Base-by-base conservation (phyloP, 1,140 invertebrate species). In the Phenacoccus solenopsis region DNA sequence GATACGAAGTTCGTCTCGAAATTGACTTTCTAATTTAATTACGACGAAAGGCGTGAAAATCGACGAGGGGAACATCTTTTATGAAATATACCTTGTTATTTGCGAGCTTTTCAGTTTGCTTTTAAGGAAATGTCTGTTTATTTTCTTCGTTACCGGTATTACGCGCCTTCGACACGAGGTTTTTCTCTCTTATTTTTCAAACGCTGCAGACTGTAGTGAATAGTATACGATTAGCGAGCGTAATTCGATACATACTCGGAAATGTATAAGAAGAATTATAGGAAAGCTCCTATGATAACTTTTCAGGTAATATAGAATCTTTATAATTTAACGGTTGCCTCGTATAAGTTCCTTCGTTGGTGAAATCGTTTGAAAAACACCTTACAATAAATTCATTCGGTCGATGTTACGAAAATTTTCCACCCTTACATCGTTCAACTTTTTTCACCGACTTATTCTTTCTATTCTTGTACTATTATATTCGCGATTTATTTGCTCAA, bases 1-100 rank as follows among this genome's bases (percentile, higher is more conserved):
- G 38, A 49, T n/a, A n/a, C n/a, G 38, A 49, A 49, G 38, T 49
- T 49, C 38, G 12, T 49, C 38, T 49, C 38, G 20, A 49, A 49
- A 49, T 49, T 49, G 38, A 49, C 38, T 49, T 49, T 49, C 38
- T 49, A 49, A 49, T 49, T 49, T 49, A 49, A 49, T 49, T 49
- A 49, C 38, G 16, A 16, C 12, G 20, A 10, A n/a, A 49, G 5
- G 38, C 38, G 38, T n/a, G 38, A 49, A 49, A 49, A 49, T 49
- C 38, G 16, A 49, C n/a, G 38, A n/a, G 38, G 38, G 38, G 2
- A 49, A 49, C 20, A 49, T 49, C 38, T 49, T 49, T 49, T 49
- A 49, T 49, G 38, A 49, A 49, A 49, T 49, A 49, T 49, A 49
- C 38, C 38, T 49, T n/a, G 38, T 49, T 49, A 49, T 49, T 49